These are phyloP conservation scores for Entomobrya proxima DNA, from an alignment of 2,888 invertebrate genomes.

Conservation along the genomic window DNA sequence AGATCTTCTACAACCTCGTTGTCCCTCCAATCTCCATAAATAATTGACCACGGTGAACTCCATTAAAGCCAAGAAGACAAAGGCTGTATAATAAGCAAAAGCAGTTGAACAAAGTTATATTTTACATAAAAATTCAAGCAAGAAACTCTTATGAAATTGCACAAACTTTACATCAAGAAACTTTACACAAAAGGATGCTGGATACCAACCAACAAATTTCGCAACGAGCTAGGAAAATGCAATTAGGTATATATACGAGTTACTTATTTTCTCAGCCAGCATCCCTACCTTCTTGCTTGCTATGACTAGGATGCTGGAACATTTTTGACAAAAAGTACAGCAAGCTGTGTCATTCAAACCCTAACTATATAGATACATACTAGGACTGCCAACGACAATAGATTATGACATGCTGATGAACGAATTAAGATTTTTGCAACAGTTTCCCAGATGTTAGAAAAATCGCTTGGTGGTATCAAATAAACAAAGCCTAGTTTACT, in stretches of 20 bases:
- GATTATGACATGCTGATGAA: too few relatives aligned
- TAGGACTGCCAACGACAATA: too few relatives aligned
- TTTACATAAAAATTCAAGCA: background rate
- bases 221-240: background rate
- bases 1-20: conserved; percentile 23
- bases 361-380: too few relatives aligned
- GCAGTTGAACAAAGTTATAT: background rate
- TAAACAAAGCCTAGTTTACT: background rate
- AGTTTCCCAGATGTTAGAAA: background rate
- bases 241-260: too few relatives aligned
- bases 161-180: background rate
- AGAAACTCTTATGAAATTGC: background rate
- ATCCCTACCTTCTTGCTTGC: too few relatives aligned
- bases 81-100: conserved; percentile 76
- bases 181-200: background rate
- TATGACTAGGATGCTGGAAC: too few relatives aligned
- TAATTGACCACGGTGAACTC: conserved; percentile 79
- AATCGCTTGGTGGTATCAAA: background rate
- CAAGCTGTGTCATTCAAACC: too few relatives aligned
- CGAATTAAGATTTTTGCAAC: too few relatives aligned
- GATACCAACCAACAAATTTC: background rate
- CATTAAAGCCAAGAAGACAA: conserved; percentile 79
- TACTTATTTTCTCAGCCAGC: too few relatives aligned
- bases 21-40: conserved; percentile 75
- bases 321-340: too few relatives aligned